These are phyloP conservation scores for Hirtodrosophila alboralis DNA, from an alignment of 2,888 invertebrate genomes.

Conservation along the genomic window DNA sequence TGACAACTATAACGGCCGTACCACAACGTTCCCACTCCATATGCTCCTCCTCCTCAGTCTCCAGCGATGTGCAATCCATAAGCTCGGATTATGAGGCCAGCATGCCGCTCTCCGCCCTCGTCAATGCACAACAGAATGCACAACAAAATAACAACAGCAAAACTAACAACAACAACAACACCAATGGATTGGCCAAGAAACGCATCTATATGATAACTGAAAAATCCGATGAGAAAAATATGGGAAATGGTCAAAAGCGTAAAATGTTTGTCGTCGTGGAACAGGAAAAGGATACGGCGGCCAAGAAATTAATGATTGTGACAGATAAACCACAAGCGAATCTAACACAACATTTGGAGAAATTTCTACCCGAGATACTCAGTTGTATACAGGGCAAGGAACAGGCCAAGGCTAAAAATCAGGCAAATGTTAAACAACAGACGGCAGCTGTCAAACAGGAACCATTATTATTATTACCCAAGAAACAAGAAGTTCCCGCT, in stretches of 20 bases:
- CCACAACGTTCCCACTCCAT: slow-evolving; percentile 71
- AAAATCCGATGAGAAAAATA: slow-evolving; percentile 59
- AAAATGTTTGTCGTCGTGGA: slow-evolving; percentile 82
- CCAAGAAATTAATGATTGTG: slow-evolving; percentile 80
- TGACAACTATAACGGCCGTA: slow-evolving; percentile 51
- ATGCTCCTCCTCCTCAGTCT: slow-evolving; percentile 67
- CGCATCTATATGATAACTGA: slow-evolving; percentile 82
- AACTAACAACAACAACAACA: too few relatives aligned
- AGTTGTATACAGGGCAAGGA: slow-evolving; percentile 77
- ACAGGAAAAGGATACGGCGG: slow-evolving; percentile 61
- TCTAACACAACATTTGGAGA: slow-evolving; percentile 81
- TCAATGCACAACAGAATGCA: slow-evolving; percentile 30
- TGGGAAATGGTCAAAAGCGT: slow-evolving; percentile 45
- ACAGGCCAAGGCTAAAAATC: slow-evolving; percentile 14
- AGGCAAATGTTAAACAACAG: too few relatives aligned
- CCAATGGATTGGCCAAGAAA: slow-evolving; percentile 48
- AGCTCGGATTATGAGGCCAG: slow-evolving; percentile 60
- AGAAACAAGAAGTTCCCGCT: not conserved
- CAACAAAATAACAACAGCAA: too few relatives aligned
- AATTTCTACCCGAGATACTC: slow-evolving; percentile 81
- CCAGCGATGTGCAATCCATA: slow-evolving; percentile 65
- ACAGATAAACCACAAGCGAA: slow-evolving; percentile 76
- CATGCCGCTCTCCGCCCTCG: slow-evolving; percentile 44
- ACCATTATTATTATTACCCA: slow-evolving; percentile 2
- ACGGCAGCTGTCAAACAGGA: slow-evolving; percentile 46